Evolutionary conservation across 2,888 invertebrate species (phyloP).

Genomic region (Pheosia tremula): DNA sequence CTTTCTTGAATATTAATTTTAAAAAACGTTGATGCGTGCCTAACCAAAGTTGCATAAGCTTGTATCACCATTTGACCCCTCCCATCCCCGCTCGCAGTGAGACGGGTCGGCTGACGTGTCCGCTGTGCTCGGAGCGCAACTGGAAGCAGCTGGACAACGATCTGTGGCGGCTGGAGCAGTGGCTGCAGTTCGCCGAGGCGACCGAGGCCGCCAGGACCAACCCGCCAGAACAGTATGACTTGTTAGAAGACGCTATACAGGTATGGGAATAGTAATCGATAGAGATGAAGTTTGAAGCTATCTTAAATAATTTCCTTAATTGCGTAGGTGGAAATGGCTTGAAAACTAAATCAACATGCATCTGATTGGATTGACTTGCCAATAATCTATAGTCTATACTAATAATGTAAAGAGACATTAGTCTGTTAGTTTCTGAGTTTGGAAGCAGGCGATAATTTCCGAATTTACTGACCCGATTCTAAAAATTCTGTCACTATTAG

Average conservation of each 20-base stretch:
- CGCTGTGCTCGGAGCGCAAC: slow-evolving; percentile 93
- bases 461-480: too few relatives aligned
- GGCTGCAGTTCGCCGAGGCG: slow-evolving; percentile 94
- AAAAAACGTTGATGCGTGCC: not conserved
- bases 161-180: slow-evolving; percentile 95
- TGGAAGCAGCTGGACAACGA: slow-evolving; percentile 96
- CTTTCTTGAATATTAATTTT: not conserved
- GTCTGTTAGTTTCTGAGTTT: too few relatives aligned
- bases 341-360: too few relatives aligned
- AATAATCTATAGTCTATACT: too few relatives aligned
- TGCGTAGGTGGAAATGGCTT: too few relatives aligned
- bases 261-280: slow-evolving; percentile 51
- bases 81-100: slow-evolving; percentile 80
- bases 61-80: not conserved
- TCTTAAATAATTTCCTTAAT: too few relatives aligned
- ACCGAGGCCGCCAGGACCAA: slow-evolving; percentile 88
- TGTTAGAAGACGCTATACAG: slow-evolving; percentile 93
- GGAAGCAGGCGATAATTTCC: too few relatives aligned
- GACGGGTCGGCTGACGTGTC: slow-evolving; percentile 91
- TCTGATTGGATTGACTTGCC: too few relatives aligned
- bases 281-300: too few relatives aligned
- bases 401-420: too few relatives aligned
- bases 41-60: not conserved
- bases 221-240: slow-evolving; percentile 91
- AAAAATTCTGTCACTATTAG: too few relatives aligned